Conservation (phyloP, 92 coral and sea anemone species). For the Pocillopora grandis region DNA sequence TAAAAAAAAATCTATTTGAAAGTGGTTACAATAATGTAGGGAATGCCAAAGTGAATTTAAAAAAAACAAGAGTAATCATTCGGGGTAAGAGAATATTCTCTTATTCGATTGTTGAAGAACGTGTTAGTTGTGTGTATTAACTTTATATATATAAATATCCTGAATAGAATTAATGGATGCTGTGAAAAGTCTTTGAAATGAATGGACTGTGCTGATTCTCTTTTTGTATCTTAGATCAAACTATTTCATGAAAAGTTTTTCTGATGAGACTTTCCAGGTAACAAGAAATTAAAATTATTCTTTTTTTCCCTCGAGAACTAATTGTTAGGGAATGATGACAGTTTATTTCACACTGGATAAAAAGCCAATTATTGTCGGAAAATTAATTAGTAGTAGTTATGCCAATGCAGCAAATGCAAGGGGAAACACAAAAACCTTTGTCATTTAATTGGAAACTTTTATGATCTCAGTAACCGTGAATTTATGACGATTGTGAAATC, state of each 20-base stretch:
- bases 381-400: neutral
- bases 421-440: neutral
- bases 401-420: neutral
- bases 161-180: neutral
- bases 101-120: no score
- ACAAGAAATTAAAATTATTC: neutral
- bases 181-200: neutral
- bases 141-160: neutral
- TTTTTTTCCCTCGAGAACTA: neutral
- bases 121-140: neutral
- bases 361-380: conserved; percentile 3
- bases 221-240: neutral
- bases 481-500: neutral
- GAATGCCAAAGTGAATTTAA: no score
- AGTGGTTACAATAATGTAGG: no score
- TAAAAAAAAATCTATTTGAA: no score
- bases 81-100: no score
- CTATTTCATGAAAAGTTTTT: no score
- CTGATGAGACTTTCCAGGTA: neutral
- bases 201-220: neutral
- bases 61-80: no score
- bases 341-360: neutral
- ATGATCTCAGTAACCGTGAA: neutral
- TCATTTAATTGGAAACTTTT: neutral
- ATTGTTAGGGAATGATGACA: neutral